Conservation (phyloP, 2,797 vertebrate species). For the Sebastiscus albofasciatus region DNA sequence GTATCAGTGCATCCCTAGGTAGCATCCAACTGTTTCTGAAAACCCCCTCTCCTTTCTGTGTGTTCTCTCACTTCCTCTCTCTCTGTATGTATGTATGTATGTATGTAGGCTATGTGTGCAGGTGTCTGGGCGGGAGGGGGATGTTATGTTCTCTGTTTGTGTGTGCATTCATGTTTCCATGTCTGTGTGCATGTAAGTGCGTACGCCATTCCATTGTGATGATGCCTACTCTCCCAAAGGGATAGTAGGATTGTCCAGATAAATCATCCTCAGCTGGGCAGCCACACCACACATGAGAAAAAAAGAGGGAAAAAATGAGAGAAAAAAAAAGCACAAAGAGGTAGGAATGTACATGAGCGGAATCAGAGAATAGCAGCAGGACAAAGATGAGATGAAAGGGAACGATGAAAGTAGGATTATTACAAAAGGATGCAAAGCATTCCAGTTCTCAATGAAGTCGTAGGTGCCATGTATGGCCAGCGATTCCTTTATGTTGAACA, state of each 20-base stretch:
- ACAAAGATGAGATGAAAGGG: slow-evolving; percentile 5
- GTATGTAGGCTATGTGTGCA: not conserved
- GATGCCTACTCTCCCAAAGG: slow-evolving; percentile 65
- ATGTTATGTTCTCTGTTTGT: slow-evolving; percentile 23
- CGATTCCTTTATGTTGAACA: slow-evolving; percentile 24
- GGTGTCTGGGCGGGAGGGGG: not conserved
- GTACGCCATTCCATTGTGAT: slow-evolving; percentile 45
- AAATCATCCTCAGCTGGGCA: slow-evolving; percentile 72
- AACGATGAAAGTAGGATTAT: slow-evolving; percentile 18
- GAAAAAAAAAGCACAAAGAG: not conserved
- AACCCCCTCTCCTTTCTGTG: not conserved
- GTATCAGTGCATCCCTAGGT: not conserved
- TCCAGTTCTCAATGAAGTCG: slow-evolving; percentile 32
- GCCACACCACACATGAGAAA: slow-evolving; percentile 45
- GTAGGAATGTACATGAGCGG: slow-evolving; percentile 10
- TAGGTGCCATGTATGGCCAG: not conserved
- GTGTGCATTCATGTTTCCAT: slow-evolving; percentile 39
- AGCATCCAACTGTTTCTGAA: slow-evolving; percentile 22
- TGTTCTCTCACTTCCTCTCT: not conserved
- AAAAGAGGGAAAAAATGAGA: not conserved
- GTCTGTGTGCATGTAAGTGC: slow-evolving; percentile 57
- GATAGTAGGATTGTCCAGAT: slow-evolving; percentile 69
- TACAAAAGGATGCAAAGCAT: slow-evolving; percentile 25
- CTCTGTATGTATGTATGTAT: not conserved
- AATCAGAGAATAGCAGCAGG: slow-evolving; percentile 16